Percentiles rank a stretch among this genome's conserved stretches.
Conservation (phyloP, 2,113 vertebrate species). For the Siniperca chuatsi region DNA sequence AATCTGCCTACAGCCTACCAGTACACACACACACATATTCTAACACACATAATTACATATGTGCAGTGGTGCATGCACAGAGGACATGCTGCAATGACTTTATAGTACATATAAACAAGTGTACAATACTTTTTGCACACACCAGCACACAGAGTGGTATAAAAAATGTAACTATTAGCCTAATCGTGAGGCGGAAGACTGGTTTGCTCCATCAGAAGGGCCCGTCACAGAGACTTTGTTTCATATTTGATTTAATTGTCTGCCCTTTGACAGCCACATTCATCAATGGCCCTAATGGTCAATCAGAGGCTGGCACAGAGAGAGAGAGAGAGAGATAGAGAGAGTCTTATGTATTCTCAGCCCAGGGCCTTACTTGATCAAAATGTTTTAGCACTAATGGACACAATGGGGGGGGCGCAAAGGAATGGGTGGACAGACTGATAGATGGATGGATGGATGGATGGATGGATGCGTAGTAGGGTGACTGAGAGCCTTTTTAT, state of each 20-base stretch:
- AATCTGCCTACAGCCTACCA: background rate
- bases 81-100: constrained; percentile 51
- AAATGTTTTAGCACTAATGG: constrained; percentile 98
- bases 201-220: constrained; percentile 96
- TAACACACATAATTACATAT: constrained; percentile 41
- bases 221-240: constrained; percentile 99
- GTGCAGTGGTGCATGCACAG: constrained; percentile 44
- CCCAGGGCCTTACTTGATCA: constrained; percentile 94
- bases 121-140: constrained; percentile 20
- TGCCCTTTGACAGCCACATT: constrained; percentile 99
- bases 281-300: constrained; percentile 99
- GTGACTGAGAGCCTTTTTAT: constrained; percentile 90
- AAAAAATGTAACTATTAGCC: constrained; percentile 91
- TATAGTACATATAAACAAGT: constrained; percentile 48
- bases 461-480: constrained; percentile 75
- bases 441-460: constrained; percentile 76
- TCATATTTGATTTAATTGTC: constrained; percentile 99
- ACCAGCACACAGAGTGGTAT: constrained; percentile 56
- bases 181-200: constrained; percentile 94
- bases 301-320: constrained; percentile 97
- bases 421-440: constrained; percentile 73
- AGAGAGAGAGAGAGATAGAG: constrained; percentile 87
- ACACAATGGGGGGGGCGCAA: constrained; percentile 78
- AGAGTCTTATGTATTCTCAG: constrained; percentile 85
- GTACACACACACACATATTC: constrained; percentile 11